A percentile compares a stretch with the other conserved stretches of the same genome.
phyloP scores from a whole-genome alignment of 2,113 vertebrate species.

The Alaudala cheleensis region DNA sequence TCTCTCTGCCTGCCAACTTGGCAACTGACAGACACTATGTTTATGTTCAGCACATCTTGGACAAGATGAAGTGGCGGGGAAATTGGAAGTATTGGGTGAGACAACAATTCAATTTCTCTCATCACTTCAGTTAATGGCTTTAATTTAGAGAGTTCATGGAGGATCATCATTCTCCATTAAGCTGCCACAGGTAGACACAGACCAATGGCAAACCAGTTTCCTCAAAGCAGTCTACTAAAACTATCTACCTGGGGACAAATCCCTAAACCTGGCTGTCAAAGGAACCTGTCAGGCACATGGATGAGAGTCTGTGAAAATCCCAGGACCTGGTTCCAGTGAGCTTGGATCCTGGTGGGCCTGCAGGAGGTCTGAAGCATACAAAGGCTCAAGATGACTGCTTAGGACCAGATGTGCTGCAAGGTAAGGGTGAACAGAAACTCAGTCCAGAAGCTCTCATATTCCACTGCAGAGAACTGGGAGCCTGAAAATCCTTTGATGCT shows the following conservation, averaged over 20 bases:
- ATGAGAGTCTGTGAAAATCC: neutral
- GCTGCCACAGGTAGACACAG: slow-evolving; percentile 9
- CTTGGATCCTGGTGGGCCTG: neutral
- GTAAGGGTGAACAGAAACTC: neutral
- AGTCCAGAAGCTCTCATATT: neutral
- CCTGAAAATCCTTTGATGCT: neutral
- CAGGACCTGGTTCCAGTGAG: neutral
- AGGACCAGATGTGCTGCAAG: neutral
- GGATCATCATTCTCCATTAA: slow-evolving; percentile 46
- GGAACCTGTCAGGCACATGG: neutral
- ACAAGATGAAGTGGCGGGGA: neutral
- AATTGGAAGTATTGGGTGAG: slow-evolving; percentile 6
- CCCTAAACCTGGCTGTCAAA: neutral
- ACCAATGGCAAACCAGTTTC: neutral
- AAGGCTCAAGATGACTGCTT: neutral
- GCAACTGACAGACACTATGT: neutral
- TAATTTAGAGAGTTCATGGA: neutral
- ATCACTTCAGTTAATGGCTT: slow-evolving; percentile 28
- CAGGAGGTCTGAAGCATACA: neutral
- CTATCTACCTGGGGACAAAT: neutral
- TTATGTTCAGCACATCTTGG: neutral
- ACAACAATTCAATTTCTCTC: slow-evolving; percentile 27
- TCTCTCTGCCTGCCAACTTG: neutral
- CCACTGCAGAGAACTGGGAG: neutral
- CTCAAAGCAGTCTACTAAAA: neutral